Evolutionary conservation across 2,888 invertebrate genomes (phyloP), one percentile per base, ranked within the genome.

Genomic region (Diplazon laetatorius): DNA sequence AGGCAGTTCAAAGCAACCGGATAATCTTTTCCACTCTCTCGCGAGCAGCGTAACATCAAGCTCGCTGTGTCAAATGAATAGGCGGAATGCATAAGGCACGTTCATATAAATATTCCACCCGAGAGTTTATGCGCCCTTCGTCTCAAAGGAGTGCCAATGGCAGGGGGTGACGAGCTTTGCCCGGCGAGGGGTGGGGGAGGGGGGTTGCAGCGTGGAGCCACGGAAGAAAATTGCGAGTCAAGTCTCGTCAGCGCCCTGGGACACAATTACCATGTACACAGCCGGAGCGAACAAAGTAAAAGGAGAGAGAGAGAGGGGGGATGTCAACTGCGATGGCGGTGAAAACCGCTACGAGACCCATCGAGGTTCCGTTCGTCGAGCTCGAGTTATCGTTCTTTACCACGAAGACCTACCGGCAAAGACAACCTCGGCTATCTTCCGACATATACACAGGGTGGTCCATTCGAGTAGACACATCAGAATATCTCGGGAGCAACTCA

Each of bases 201-300:
- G 48, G 25, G 52, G 39, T 22, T 68, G n/a, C n/a, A n/a, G n/a
- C 48, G 18, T 50, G 57, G 20, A n/a, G n/a, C n/a, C n/a, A n/a
- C 42, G 63, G 74, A 78, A 78, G 74, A 74, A 78, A 78, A 78
- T 74, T 74, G 60, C 46, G 66, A 65, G 55, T 62, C 52, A 66
- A 74, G 66, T 66, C 65, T 63, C 68, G 30, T 66, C 55, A 65
- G 65, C 44, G 46, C 66, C 65, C 66, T 60, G 70, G 66, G 70
- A 78, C 66, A 62, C 78, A 78, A 78, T 78, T 78, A 78, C 74
- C 55, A 66, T 66, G 66, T 60, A 62, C 70, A 62, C 60, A 42
- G 65, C 35, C 20, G 42, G 22, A 73, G 68, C 25, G 42, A 59
- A 50, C 37, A 59, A 30, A 20, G 16, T 18, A 52, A 63, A 30